A percentile compares a stretch with the other conserved stretches of the same genome.
phyloP scores from a whole-genome alignment of 2,113 vertebrate genomes.

The rat (Rattus norvegicus) region DNA sequence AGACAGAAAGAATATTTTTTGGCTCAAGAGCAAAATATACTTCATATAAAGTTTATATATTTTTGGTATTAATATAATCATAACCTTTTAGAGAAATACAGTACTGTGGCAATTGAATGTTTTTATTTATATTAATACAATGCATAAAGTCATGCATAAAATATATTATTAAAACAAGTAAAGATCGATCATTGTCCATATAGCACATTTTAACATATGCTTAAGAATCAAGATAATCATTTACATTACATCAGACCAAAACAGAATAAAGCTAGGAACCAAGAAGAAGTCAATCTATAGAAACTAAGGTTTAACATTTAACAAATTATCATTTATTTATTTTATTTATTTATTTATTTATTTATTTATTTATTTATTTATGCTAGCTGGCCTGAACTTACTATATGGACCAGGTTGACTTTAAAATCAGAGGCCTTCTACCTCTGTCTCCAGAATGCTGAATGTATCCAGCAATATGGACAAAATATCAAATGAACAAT shows the following conservation, averaged over 20 bases:
- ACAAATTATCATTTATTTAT: background rate
- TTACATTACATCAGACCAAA: background rate
- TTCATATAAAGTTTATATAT: background rate
- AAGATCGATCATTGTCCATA: accelerated
- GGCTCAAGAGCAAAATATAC: background rate
- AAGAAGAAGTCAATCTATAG: background rate
- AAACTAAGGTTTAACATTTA: background rate
- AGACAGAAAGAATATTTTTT: background rate
- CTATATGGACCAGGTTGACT: background rate
- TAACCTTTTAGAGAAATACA: background rate
- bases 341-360: too few relatives aligned
- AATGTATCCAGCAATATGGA: background rate
- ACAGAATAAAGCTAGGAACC: background rate
- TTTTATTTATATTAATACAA: background rate
- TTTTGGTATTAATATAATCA: background rate
- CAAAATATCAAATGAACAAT: background rate
- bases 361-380: too few relatives aligned
- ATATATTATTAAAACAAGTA: background rate
- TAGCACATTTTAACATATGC: background rate
- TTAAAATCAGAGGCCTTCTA: background rate
- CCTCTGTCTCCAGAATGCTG: background rate
- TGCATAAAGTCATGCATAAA: background rate
- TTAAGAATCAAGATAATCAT: background rate
- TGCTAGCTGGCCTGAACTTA: background rate
- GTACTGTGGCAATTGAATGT: background rate